Conservation (phyloP, 2,113 vertebrate species). For the Chaetops frenatus region DNA sequence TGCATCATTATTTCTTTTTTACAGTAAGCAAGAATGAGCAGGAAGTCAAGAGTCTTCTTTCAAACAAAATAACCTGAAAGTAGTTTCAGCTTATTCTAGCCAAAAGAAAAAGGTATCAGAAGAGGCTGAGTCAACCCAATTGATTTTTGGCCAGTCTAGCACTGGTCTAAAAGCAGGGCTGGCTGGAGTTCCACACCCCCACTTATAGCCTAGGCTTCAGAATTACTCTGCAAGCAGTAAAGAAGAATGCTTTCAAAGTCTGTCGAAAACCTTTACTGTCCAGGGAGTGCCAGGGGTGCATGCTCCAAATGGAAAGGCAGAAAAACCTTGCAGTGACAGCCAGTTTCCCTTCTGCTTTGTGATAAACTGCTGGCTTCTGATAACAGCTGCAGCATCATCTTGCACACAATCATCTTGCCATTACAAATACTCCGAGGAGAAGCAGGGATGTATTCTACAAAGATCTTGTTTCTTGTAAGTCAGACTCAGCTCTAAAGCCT, state of each 20-base stretch:
- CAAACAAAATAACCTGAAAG: background rate
- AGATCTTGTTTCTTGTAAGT: slow-evolving; percentile 25
- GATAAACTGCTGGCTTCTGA: slow-evolving; percentile 22
- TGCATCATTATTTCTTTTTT: background rate
- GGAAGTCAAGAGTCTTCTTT: background rate
- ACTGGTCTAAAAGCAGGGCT: background rate
- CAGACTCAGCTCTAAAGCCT: slow-evolving; percentile 30
- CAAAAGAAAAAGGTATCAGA: background rate
- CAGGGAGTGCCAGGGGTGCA: background rate
- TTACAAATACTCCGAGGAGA: background rate
- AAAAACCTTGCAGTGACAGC: background rate
- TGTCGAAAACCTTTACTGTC: background rate
- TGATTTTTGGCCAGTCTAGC: background rate
- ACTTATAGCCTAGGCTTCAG: background rate
- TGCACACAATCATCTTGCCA: background rate
- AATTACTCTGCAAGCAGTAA: background rate
- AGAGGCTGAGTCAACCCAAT: background rate
- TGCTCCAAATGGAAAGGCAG: background rate
- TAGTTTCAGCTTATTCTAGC: background rate
- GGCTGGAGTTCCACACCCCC: background rate
- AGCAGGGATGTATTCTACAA: slow-evolving; percentile 3
- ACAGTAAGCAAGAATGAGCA: background rate
- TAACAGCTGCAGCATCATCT: background rate
- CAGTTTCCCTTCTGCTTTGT: background rate
- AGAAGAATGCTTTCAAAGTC: background rate